Evolutionary conservation across 1,140 invertebrate genomes (phyloP).

Genomic region (Ostrea edulis): DNA sequence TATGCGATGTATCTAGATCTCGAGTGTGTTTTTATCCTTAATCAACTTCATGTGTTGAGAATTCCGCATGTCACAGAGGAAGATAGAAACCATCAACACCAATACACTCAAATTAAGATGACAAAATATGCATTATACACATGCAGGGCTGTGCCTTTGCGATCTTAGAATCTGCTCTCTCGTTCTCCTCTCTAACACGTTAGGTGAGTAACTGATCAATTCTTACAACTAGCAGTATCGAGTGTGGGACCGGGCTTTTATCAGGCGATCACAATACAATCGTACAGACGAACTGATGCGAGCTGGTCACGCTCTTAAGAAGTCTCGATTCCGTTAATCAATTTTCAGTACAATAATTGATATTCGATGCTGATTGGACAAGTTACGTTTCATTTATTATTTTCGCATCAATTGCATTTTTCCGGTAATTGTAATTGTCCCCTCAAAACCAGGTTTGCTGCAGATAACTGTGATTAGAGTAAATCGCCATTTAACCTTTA

Average conservation of each 20-base stretch:
- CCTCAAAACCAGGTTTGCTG: background rate
- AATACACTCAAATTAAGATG: constrained; percentile 33
- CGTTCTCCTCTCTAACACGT: background rate
- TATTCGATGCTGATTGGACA: constrained; percentile 35
- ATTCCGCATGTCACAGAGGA: constrained; percentile 29
- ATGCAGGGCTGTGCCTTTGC: background rate
- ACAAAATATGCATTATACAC: constrained; percentile 10
- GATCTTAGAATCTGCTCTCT: background rate
- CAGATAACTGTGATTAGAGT: constrained; percentile 16
- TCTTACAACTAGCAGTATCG: constrained; percentile 16
- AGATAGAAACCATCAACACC: background rate
- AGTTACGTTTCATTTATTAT: constrained; percentile 27
- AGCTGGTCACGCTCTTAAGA: constrained; percentile 29
- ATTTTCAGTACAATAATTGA: constrained; percentile 26
- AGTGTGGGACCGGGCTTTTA: constrained; percentile 15
- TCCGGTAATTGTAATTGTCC: constrained; percentile 23
- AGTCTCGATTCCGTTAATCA: background rate
- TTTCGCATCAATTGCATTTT: constrained; percentile 18
- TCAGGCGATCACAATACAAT: background rate
- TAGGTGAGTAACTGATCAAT: constrained; percentile 17
- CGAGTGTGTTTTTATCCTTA: constrained; percentile 14
- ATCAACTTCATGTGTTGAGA: constrained; percentile 21
- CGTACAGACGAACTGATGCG: constrained; percentile 7
- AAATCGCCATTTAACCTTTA: constrained; percentile 31
- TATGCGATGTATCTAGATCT: constrained; percentile 29